phyloP scores from a whole-genome alignment of 2,888 invertebrate genomes.

The Cenopis cana region DNA sequence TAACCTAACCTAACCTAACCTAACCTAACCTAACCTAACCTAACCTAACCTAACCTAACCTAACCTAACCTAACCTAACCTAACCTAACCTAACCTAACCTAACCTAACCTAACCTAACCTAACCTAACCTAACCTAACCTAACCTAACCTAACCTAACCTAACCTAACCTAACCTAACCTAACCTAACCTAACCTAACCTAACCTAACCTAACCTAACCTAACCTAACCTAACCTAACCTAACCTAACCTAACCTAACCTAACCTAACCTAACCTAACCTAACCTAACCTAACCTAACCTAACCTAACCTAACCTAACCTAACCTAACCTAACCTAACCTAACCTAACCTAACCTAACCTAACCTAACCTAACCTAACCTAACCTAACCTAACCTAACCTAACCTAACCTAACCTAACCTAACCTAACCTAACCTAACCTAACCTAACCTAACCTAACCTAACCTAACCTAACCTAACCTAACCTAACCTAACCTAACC shows the following conservation, averaged over 20 bases:
- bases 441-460: conserved; percentile 43
- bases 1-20: conserved; percentile 44
- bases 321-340: conserved; percentile 45
- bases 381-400: conserved; percentile 46
- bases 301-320: conserved; percentile 31
- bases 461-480: conserved; percentile 42
- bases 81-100: conserved; percentile 46
- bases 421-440: conserved; percentile 45
- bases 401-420: conserved; percentile 46
- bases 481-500: conserved; percentile 27
- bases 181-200: conserved; percentile 9
- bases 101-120: conserved; percentile 45
- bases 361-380: conserved; percentile 46
- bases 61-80: conserved; percentile 46
- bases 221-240: not conserved
- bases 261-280: no score
- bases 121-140: conserved; percentile 43
- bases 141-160: conserved; percentile 43
- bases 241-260: no score
- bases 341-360: conserved; percentile 45
- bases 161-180: conserved; percentile 34
- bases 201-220: not conserved
- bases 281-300: no score
- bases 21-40: conserved; percentile 45
- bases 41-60: conserved; percentile 46